A percentile compares a stretch with the other conserved stretches of the same genome.
Conservation (phyloP, 2,113 vertebrate genomes). For the Ceyx melanurus region DNA sequence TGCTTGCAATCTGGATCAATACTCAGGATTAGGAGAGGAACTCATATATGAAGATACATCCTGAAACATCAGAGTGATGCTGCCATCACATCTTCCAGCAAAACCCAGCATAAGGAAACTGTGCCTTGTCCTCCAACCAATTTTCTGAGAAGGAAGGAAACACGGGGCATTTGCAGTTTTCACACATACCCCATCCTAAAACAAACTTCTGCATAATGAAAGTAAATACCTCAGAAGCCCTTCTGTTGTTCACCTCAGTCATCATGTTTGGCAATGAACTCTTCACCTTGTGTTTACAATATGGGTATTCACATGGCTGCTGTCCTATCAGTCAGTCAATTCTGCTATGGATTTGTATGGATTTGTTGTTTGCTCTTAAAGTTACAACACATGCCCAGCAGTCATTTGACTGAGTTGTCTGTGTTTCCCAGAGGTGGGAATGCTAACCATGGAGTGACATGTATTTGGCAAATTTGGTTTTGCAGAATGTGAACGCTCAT, state of each 20-base stretch:
- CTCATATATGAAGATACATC: background rate
- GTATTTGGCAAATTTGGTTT: background rate
- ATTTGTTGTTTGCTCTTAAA: background rate
- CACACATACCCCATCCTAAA: background rate
- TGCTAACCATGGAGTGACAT: background rate
- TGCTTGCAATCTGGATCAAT: background rate
- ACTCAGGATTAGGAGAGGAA: background rate
- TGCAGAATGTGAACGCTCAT: background rate
- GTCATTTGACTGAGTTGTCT: background rate
- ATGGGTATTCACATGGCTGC: fast-evolving
- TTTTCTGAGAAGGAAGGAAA: background rate
- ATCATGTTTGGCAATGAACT: background rate
- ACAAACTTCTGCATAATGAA: background rate
- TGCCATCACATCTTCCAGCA: background rate
- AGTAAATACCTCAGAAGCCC: background rate
- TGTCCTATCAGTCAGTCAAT: background rate
- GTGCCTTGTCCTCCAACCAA: background rate
- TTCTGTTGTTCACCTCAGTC: background rate
- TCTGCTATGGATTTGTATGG: background rate
- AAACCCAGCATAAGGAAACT: background rate
- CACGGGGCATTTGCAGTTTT: background rate
- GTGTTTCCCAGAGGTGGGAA: background rate
- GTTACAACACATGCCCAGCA: background rate
- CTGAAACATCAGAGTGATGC: background rate
- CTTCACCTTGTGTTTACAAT: background rate